Base-by-base conservation (phyloP, 1,140 invertebrate genomes). In the Radopholus similis region DNA sequence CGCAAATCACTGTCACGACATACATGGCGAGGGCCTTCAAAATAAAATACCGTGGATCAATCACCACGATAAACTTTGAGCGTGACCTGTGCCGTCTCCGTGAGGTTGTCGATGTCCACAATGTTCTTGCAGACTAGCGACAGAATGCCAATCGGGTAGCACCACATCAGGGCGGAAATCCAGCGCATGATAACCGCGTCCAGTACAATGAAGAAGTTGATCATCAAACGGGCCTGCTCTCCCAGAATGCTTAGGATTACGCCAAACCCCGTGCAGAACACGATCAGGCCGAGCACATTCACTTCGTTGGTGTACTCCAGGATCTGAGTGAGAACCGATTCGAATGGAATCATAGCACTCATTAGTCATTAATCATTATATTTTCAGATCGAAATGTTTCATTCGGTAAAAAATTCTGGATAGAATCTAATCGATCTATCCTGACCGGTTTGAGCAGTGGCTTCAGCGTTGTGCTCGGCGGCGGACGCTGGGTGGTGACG, bases 111-210 rank as follows among this genome's bases (percentile, higher is more conserved):
- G 78, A 93, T 93, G 77, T 90, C 90, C 75, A 95, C 85, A 59
- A 95, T 88, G 82, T 95, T 93, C 26, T 89, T 89, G 2, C 90
- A 88, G 51, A 95, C 90, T 40, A 95, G 85, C 83, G 92, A 95
- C 49, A 90, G 88, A 2, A 95, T 91, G 70, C 92, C 92, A 21
- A 94, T 83, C 0, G 93, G 93, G 34, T 92, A 94, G 64, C 92
- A 85, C 72, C 72, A 74, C 72, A 74, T 74, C 32, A 74, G 54
- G n/a, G 72, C 72, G 32, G 76, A 56, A 54, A 74, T 74, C 72
- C 72, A 26, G 26, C 53, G 47, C 69, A 70, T 70, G n/a, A 70
- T 70, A 21, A 62, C 81, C 62, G 86, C 84, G 73, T 85, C 84
- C 13, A 86, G 70, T 28, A 84, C 78, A 40, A 74, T 70, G 63